A percentile compares a stretch with the other conserved stretches of the same genome.
Conservation (phyloP, 1,140 invertebrate genomes). For the Apocrypta bakeri region DNA sequence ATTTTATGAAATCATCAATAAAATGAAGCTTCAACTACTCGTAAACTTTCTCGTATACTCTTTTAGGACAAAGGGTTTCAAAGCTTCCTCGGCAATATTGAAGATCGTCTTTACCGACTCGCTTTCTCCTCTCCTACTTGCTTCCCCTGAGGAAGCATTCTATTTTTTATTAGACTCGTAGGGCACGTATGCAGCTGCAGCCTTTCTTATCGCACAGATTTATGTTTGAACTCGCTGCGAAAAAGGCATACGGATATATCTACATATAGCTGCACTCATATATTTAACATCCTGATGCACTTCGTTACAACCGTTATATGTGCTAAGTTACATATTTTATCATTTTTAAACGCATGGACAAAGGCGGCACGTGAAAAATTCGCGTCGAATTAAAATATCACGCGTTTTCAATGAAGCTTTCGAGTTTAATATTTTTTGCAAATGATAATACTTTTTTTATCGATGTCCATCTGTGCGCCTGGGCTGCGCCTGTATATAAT, state of each 20-base stretch:
- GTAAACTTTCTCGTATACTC: background rate
- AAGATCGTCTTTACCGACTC: background rate
- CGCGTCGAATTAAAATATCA: background rate
- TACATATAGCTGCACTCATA: too few species aligned
- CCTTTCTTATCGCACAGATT: conserved; percentile 49
- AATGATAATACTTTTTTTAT: too few species aligned
- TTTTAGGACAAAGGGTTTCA: background rate
- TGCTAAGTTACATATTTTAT: too few species aligned
- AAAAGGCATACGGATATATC: background rate
- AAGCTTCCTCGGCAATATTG: background rate
- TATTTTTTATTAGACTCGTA: conserved; percentile 8
- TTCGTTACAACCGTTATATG: too few species aligned
- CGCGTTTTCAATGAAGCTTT: too few species aligned
- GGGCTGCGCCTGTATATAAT: too few species aligned
- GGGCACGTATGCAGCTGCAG: background rate
- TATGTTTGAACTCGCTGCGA: conserved; percentile 9
- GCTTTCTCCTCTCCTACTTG: background rate
- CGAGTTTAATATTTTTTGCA: too few species aligned
- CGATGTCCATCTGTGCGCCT: too few species aligned
- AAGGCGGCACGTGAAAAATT: background rate
- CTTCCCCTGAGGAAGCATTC: background rate
- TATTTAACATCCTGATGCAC: too few species aligned
- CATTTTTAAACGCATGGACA: background rate
- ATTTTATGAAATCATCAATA: too few species aligned
- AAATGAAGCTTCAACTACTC: background rate